Conservation (phyloP, 53 echinoderm and acorn worm species). For the Echinarachnius parma region DNA sequence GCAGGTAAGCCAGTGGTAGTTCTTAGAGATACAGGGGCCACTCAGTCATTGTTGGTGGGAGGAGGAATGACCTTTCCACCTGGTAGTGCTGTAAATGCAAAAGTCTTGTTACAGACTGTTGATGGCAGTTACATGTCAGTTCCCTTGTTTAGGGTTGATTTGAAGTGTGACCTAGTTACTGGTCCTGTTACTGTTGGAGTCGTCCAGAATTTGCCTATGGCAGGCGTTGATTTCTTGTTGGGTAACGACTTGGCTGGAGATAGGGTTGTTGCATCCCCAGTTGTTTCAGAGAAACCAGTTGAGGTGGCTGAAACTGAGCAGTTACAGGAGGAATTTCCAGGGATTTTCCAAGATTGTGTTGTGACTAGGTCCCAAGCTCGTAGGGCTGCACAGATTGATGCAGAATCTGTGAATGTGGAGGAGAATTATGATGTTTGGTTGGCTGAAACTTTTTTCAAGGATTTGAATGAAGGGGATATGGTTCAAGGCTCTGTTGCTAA, state of each 20-base stretch:
- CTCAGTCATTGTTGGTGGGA: neutral
- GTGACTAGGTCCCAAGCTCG: neutral
- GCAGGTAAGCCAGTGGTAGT: neutral
- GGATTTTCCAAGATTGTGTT: slow-evolving; percentile 41
- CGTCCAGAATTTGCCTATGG: slow-evolving; percentile 18
- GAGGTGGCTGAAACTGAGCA: slow-evolving; percentile 21
- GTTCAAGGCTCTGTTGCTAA: neutral
- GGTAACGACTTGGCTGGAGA: slow-evolving; percentile 31
- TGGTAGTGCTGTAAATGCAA: neutral
- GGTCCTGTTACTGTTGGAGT: slow-evolving; percentile 43
- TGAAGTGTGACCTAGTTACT: slow-evolving; percentile 46
- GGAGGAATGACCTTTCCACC: neutral
- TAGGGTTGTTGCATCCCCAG: neutral
- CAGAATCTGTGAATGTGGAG: neutral
- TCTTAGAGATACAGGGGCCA: neutral
- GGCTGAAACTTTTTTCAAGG: slow-evolving; percentile 15
- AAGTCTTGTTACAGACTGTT: neutral
- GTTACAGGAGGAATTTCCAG: slow-evolving; percentile 14
- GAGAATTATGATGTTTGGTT: neutral
- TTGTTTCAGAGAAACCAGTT: slow-evolving; percentile 1
- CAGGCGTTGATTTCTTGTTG: slow-evolving; percentile 33
- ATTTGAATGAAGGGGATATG: slow-evolving; percentile 1
- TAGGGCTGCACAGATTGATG: neutral
- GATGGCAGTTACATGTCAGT: neutral
- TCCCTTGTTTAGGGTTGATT: slow-evolving; percentile 18